Conservation (phyloP, 2,113 vertebrate species). For the Hipposideros armiger region DNA sequence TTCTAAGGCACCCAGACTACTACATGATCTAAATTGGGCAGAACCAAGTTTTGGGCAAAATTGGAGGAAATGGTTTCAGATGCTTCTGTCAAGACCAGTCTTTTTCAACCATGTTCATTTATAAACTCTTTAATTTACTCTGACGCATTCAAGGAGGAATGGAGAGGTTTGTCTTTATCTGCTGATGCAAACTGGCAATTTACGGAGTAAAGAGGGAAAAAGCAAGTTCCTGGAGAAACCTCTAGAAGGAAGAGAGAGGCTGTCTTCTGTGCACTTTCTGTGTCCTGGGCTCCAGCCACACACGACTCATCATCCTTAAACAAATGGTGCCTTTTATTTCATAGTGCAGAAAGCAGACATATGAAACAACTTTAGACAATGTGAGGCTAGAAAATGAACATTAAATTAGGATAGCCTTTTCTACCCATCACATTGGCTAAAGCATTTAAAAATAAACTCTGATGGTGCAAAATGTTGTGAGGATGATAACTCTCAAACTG, state of each 20-base stretch:
- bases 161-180: slow-evolving; percentile 48
- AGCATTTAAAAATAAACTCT: background rate
- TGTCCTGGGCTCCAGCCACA: background rate
- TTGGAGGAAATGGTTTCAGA: slow-evolving; percentile 71
- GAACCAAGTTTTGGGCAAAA: slow-evolving; percentile 67
- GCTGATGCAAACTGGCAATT: slow-evolving; percentile 76
- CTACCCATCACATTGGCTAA: background rate
- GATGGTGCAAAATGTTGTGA: background rate
- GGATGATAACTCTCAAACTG: background rate
- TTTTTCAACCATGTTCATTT: slow-evolving; percentile 77
- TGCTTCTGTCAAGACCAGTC: slow-evolving; percentile 63
- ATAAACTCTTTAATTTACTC: slow-evolving; percentile 78
- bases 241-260: background rate
- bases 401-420: background rate
- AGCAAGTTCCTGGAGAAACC: slow-evolving; percentile 1
- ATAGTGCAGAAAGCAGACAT: background rate
- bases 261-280: background rate
- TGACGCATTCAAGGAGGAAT: slow-evolving; percentile 27
- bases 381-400: background rate
- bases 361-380: background rate
- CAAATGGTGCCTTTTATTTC: background rate
- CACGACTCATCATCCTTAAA: background rate
- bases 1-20: slow-evolving; percentile 15
- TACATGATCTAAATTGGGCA: slow-evolving; percentile 53
- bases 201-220: slow-evolving; percentile 53